Evolutionary conservation across 2,888 invertebrate species (phyloP).

Genomic region (Agrotis segetum): DNA sequence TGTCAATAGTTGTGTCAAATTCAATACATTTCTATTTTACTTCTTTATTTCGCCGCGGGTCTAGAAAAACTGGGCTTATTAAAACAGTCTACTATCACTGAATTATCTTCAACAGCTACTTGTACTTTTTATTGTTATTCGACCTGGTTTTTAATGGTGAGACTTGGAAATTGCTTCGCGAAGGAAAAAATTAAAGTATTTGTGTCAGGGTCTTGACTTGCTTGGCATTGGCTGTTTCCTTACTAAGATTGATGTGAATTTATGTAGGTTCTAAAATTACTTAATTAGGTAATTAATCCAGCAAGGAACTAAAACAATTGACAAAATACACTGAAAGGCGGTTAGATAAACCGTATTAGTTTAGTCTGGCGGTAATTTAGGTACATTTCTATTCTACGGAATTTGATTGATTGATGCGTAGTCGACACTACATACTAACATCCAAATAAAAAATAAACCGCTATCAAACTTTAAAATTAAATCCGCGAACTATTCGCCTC

Average conservation of each 20-base stretch:
- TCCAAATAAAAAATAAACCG: constrained; percentile 13
- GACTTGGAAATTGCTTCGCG: constrained; percentile 23
- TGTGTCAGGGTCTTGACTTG: constrained; percentile 37
- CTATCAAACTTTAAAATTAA: constrained; percentile 21
- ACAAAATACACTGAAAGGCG: neutral
- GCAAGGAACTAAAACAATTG: neutral
- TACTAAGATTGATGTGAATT: neutral
- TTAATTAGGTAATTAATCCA: too few relatives aligned
- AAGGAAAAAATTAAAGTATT: constrained; percentile 23
- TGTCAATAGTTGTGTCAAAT: neutral
- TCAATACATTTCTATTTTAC: constrained; percentile 12
- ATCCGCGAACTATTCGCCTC: constrained; percentile 5
- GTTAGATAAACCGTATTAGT: neutral
- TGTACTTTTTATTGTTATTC: constrained; percentile 54
- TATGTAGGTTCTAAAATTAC: neutral
- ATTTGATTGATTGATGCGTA: constrained; percentile 6
- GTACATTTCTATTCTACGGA: neutral
- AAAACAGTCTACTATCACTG: constrained; percentile 44
- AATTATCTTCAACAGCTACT: constrained; percentile 49
- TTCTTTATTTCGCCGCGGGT: constrained; percentile 3
- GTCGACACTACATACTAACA: constrained; percentile 7
- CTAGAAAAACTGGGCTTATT: constrained; percentile 1
- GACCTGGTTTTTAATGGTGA: constrained; percentile 58
- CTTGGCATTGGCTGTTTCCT: constrained; percentile 31
- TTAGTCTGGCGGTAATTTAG: neutral